Evolutionary conservation across 2,888 invertebrate species (phyloP).

Genomic region (Acutogordius australiensis): DNA sequence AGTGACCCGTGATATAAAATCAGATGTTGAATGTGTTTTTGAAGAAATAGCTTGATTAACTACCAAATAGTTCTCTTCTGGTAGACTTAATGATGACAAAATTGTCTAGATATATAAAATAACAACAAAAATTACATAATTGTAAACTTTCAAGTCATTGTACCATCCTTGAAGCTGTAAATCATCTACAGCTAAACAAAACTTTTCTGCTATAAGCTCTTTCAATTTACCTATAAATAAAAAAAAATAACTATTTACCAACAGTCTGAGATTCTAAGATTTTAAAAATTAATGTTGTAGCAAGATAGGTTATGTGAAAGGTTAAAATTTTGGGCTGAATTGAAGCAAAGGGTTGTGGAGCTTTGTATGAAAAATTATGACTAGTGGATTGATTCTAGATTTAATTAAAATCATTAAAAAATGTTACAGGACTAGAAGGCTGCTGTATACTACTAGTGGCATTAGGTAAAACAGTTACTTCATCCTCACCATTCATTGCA

Average conservation of each 20-base stretch:
- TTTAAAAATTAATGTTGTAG: not conserved
- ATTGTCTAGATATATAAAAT: not conserved
- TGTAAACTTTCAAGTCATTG: not conserved
- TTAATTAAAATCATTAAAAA: too few species aligned
- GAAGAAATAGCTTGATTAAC: too few species aligned
- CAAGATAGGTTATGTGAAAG: not conserved
- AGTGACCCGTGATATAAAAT: too few species aligned
- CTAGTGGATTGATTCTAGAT: not conserved
- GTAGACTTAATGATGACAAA: not conserved
- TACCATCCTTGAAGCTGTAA: not conserved
- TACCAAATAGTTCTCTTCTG: not conserved
- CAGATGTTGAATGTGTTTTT: too few species aligned
- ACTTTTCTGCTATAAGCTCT: not conserved
- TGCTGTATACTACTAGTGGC: not conserved
- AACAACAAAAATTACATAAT: not conserved
- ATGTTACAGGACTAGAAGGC: not conserved
- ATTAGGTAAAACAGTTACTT: not conserved
- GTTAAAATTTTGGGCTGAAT: not conserved
- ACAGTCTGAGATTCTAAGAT: slow-evolving; percentile 4
- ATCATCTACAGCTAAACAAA: not conserved
- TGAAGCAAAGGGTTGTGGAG: not conserved
- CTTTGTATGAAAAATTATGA: not conserved
- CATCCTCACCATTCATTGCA: not conserved
- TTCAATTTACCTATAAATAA: not conserved
- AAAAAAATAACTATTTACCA: not conserved